Evolutionary conservation across 2,797 vertebrate genomes (phyloP).

Genomic region (Choloepus didactylus): DNA sequence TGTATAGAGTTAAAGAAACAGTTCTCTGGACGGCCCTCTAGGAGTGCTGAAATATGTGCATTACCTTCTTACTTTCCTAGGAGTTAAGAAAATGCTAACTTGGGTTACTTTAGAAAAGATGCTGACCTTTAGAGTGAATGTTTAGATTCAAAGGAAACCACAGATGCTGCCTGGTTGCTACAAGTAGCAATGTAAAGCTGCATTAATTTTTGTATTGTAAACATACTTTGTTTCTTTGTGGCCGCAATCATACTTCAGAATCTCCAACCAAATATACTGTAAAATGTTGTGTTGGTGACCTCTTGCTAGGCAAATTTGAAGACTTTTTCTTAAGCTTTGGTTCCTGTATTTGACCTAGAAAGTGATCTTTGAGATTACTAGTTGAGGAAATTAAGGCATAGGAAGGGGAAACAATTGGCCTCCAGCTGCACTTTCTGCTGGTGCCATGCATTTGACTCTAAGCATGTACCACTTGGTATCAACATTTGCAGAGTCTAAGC

Average conservation of each 20-base stretch:
- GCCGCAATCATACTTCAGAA: not conserved
- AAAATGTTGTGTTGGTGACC: not conserved
- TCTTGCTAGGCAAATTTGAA: not conserved
- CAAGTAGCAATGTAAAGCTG: not conserved
- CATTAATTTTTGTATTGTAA: not conserved
- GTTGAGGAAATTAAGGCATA: not conserved
- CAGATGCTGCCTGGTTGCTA: not conserved
- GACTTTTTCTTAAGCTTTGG: not conserved
- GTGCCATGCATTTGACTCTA: not conserved
- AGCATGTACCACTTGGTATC: not conserved
- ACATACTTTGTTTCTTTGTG: not conserved
- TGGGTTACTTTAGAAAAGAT: not conserved
- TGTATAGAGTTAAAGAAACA: conserved; percentile 2
- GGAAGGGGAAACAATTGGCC: not conserved
- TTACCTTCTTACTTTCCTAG: not conserved
- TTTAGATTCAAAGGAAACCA: not conserved
- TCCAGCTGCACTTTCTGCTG: not conserved
- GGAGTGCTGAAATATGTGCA: not conserved
- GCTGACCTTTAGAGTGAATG: not conserved
- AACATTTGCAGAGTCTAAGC: not conserved
- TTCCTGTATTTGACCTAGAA: not conserved
- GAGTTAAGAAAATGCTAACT: not conserved
- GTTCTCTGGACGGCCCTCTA: not conserved
- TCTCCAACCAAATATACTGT: not conserved
- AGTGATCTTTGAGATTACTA: not conserved